phyloP scores from a whole-genome alignment of 2,113 vertebrate genomes.

The Leiothrix lutea region DNA sequence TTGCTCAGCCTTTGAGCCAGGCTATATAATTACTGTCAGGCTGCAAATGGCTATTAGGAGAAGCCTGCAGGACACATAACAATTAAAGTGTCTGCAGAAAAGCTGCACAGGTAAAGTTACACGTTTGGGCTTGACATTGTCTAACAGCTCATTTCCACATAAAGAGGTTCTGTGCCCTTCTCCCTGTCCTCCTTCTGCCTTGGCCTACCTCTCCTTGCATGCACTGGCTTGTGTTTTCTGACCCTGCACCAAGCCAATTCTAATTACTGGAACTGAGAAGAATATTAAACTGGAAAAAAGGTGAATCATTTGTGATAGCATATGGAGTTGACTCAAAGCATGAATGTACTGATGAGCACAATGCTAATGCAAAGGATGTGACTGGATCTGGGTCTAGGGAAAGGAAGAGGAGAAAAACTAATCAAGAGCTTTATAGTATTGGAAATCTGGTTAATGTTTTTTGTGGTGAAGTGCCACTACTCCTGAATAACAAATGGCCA shows the following conservation, averaged over 20 bases:
- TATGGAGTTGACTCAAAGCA: background rate
- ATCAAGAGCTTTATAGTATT: background rate
- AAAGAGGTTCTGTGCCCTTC: background rate
- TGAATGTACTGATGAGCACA: background rate
- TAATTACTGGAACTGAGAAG: background rate
- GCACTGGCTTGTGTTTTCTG: slow-evolving; percentile 14
- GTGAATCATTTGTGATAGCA: background rate
- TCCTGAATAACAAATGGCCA: background rate
- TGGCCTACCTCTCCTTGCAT: background rate
- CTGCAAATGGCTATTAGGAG: background rate
- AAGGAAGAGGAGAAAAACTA: background rate
- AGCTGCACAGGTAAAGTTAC: background rate
- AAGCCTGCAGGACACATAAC: background rate
- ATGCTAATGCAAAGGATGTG: background rate
- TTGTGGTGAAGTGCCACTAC: background rate
- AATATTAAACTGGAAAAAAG: background rate
- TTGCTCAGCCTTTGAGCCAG: background rate
- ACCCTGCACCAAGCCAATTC: background rate
- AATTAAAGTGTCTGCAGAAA: background rate
- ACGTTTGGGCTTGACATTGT: background rate
- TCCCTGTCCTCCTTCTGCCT: background rate
- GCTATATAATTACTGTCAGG: background rate
- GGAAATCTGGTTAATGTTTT: background rate
- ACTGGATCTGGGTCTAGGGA: background rate
- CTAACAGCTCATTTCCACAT: background rate